Conservation (phyloP, 2,113 vertebrate species). For the Bucco capensis region DNA sequence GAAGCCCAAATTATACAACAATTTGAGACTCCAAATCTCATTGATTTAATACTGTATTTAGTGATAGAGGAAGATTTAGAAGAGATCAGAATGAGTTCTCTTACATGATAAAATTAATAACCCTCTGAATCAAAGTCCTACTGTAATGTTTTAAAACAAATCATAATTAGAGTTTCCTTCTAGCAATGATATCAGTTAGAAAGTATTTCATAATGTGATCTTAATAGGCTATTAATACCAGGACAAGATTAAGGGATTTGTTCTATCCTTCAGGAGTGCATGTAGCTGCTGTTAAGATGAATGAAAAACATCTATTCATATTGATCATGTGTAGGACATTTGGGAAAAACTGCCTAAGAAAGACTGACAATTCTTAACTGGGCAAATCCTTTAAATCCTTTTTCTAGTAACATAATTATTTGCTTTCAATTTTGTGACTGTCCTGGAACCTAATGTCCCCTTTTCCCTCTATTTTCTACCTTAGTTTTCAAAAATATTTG, state of each 20-base stretch:
- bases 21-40: background rate
- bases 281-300: background rate
- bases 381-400: background rate
- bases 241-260: conserved; percentile 46
- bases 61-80: background rate
- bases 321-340: background rate
- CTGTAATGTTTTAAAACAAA: conserved; percentile 50
- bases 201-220: conserved; percentile 41
- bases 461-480: background rate
- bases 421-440: background rate
- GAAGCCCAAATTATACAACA: background rate
- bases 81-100: background rate
- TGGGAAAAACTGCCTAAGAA: background rate
- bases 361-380: background rate
- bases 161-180: conserved; percentile 35
- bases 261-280: background rate
- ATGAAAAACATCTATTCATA: background rate
- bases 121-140: background rate
- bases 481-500: background rate
- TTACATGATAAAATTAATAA: background rate
- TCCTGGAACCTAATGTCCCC: background rate
- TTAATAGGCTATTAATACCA: conserved; percentile 59
- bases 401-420: background rate
- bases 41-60: conserved; percentile 22
- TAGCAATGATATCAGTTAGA: background rate